Evolutionary conservation across 2,113 vertebrate genomes (phyloP).

Genomic region (Oostethus manadensis): DNA sequence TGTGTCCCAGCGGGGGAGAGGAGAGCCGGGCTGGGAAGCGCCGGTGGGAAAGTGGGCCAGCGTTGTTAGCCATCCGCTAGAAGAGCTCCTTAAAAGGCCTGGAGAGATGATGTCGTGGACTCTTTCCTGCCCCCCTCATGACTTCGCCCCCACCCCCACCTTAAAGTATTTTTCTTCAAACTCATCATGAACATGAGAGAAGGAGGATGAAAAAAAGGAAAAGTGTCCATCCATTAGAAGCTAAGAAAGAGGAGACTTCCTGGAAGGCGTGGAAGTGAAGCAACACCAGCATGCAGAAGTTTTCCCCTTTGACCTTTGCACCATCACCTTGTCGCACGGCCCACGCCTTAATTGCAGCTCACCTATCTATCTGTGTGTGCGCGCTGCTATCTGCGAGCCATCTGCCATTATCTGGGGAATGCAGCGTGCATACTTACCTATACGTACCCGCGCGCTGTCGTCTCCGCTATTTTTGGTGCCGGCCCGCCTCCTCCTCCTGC

Average conservation of each 20-base stretch:
- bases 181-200: conserved; percentile 60
- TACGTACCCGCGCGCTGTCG: conserved; percentile 64
- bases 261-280: not conserved
- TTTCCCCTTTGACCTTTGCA: not conserved
- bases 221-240: conserved; percentile 41
- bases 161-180: conserved; percentile 38
- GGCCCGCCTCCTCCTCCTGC: not conserved
- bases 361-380: not conserved
- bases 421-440: conserved; percentile 64
- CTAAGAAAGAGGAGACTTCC: conserved; percentile 42
- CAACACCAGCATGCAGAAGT: conserved; percentile 21
- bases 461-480: conserved; percentile 65
- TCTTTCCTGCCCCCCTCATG: conserved; percentile 30
- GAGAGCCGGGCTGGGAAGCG: conserved; percentile 54
- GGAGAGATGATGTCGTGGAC: conserved; percentile 71
- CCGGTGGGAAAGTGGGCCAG: conserved; percentile 70
- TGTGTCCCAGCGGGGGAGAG: conserved; percentile 36
- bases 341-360: conserved; percentile 12
- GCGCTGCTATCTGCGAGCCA: conserved; percentile 48
- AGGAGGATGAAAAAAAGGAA: conserved; percentile 58
- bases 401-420: conserved; percentile 68
- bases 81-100: conserved; percentile 76
- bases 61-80: conserved; percentile 61
- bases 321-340: not conserved
- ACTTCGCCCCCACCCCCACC: not conserved